Evolutionary conservation across 2,113 vertebrate species (phyloP), one percentile per base, ranked within the genome.

Genomic region (Etia nguti): DNA sequence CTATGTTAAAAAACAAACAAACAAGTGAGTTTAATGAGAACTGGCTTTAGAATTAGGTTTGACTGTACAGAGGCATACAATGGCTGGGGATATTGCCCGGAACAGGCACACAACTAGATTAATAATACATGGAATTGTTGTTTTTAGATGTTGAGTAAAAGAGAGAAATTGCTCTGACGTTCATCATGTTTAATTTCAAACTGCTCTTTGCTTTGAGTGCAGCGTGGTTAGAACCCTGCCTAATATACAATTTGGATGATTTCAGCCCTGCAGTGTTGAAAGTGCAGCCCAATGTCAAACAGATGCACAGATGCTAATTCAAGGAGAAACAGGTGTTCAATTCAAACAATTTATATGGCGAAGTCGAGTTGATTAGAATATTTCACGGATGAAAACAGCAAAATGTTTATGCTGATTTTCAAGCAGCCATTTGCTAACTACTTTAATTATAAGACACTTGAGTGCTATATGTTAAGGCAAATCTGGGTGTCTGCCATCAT

Each of bases 301-400:
- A 46, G 80, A 85, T 82, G 86, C 77, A 56, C 48, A 43, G 65
- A 62, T 41, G 84, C 89, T 82, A 41, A 87, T 73, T 91, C 18
- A 24, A 80, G 15, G 62, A 59, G 87, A 62, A 91, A 80, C 89
- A 91, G 82, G 92, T 93, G 92, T 86, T 84, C 81, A 46, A 92
- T 89, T 88, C 77, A 60, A 68, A 70, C 73, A 6, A 54, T 85
- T 86, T 79, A 52, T 91, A 87, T 46, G 15, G 8, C 10, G 70
- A 80, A 79, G 81, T 79, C 38, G 38, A 50, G 83, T 34, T 86
- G 68, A 93, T 90, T 89, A 36, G 59, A 86, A 83, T 29, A 52
- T 88, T 88, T 89, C 62, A 41, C 8, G 3, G n/a, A 29, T 18
- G 3, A 26, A 88, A 90, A 90, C 13, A 10, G 59, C 26, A 83